Percentiles rank a stretch among this genome's conserved stretches.
phyloP scores from a whole-genome alignment of 2,888 invertebrate species.

The Philaethria dido region DNA sequence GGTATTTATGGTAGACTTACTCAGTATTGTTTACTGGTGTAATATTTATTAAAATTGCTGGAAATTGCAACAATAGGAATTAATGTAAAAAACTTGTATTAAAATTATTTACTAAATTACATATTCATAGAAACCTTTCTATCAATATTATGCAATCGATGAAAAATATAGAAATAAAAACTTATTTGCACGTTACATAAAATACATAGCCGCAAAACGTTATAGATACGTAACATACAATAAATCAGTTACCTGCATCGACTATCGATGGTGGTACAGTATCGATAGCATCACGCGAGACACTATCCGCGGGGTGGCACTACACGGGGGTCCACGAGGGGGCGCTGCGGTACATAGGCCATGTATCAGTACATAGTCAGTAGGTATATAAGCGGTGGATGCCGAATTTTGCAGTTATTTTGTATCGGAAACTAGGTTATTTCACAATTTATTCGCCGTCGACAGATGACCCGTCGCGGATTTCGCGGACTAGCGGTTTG shows the following conservation, averaged over 20 bases:
- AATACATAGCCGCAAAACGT: neutral
- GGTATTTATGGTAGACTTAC: constrained; percentile 1
- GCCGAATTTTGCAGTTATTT: constrained; percentile 83
- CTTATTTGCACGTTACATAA: neutral
- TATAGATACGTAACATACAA: neutral
- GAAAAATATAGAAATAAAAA: neutral
- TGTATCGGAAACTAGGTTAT: constrained; percentile 83
- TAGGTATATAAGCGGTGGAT: constrained; percentile 65
- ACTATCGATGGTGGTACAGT: constrained; percentile 53
- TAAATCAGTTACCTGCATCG: constrained; percentile 34
- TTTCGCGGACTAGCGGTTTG: constrained; percentile 42
- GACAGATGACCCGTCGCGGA: constrained; percentile 47
- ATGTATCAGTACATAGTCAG: constrained; percentile 78
- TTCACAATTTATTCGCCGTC: constrained; percentile 69
- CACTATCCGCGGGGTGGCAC: constrained; percentile 75
- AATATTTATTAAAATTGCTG: neutral
- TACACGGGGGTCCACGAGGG: constrained; percentile 64
- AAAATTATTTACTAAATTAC: neutral
- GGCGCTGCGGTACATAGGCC: constrained; percentile 72
- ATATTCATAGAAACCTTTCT: neutral
- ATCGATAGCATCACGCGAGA: constrained; percentile 62
- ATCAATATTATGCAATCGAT: too few relatives aligned
- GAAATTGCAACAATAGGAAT: neutral
- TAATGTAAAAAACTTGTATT: neutral
- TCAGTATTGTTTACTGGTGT: neutral